phyloP scores from a whole-genome alignment of 2,797 vertebrate species.

The Sebastes diploproa region DNA sequence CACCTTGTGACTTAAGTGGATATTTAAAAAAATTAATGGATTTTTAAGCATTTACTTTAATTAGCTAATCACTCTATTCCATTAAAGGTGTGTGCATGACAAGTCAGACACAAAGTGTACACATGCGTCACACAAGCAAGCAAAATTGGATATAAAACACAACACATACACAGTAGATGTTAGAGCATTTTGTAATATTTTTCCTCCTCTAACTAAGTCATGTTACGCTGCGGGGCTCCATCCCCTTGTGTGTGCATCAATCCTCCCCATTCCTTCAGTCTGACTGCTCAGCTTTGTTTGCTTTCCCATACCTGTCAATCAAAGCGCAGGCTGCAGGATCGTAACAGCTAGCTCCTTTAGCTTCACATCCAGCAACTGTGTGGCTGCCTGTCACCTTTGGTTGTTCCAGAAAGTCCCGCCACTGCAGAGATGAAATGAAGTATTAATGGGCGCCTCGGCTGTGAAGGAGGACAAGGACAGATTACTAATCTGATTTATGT shows the following conservation, averaged over 20 bases:
- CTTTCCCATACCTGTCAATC: slow-evolving; percentile 52
- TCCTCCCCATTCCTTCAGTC: slow-evolving; percentile 8
- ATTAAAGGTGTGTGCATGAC: neutral
- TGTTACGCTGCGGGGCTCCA: slow-evolving; percentile 8
- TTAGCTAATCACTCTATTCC: neutral
- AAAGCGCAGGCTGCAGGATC: slow-evolving; percentile 11
- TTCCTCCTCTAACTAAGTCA: slow-evolving; percentile 10
- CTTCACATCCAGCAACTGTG: slow-evolving; percentile 16
- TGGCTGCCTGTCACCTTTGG: slow-evolving; percentile 31
- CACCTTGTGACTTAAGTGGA: neutral
- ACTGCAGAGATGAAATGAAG: slow-evolving; percentile 58
- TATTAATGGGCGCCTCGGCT: slow-evolving; percentile 48
- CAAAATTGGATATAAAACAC: neutral
- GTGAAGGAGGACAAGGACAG: slow-evolving; percentile 50
- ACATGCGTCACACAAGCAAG: neutral
- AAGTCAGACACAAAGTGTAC: neutral
- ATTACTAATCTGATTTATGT: slow-evolving; percentile 65
- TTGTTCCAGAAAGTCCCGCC: slow-evolving; percentile 26
- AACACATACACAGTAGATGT: slow-evolving; percentile 4
- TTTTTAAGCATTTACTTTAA: slow-evolving; percentile 11
- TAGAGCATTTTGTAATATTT: neutral
- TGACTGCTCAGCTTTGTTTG: slow-evolving; percentile 46
- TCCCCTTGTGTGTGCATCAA: slow-evolving; percentile 13
- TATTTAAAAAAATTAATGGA: slow-evolving; percentile 8
- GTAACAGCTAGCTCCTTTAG: slow-evolving; percentile 18